Conservation (phyloP, 2,888 invertebrate genomes). For the Lingula anatina region DNA sequence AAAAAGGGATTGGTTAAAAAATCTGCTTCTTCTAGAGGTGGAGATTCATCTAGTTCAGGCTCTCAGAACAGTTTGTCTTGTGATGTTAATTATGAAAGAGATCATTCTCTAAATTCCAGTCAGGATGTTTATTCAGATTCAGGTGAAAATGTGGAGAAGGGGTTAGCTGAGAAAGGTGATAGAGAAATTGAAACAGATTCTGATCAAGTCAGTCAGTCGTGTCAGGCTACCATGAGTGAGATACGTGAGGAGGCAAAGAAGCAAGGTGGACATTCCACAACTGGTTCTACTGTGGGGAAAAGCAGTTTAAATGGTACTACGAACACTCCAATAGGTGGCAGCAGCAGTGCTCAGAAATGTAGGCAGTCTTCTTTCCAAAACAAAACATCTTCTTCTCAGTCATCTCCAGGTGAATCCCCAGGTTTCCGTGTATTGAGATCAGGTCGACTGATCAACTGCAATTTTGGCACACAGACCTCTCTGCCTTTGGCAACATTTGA, state of each 20-base stretch:
- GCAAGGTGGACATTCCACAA: not conserved
- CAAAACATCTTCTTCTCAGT: no score
- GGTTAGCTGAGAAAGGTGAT: not conserved
- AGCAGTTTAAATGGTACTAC: not conserved
- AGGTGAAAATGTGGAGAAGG: not conserved
- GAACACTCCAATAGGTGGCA: not conserved
- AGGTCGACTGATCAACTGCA: not conserved
- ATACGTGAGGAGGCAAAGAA: conserved; percentile 19
- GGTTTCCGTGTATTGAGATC: not conserved
- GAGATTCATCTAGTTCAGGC: no score
- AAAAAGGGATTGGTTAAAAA: conserved; percentile 15
- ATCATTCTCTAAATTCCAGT: no score
- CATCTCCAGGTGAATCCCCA: no score
- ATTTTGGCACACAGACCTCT: not conserved
- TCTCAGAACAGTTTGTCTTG: no score
- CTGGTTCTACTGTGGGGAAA: not conserved
- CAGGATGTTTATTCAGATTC: not conserved
- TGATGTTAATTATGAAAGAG: no score
- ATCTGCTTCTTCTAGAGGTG: no score
- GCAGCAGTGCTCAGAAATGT: no score
- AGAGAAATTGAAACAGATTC: not conserved
- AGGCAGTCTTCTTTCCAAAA: no score
- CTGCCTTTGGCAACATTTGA: not conserved
- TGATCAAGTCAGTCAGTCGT: conserved; percentile 8
- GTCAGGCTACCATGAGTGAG: conserved; percentile 26